Evolutionary conservation across 2,797 vertebrate genomes (phyloP), one percentile per base, ranked within the genome.

Genomic region (Protonibea diacanthus): DNA sequence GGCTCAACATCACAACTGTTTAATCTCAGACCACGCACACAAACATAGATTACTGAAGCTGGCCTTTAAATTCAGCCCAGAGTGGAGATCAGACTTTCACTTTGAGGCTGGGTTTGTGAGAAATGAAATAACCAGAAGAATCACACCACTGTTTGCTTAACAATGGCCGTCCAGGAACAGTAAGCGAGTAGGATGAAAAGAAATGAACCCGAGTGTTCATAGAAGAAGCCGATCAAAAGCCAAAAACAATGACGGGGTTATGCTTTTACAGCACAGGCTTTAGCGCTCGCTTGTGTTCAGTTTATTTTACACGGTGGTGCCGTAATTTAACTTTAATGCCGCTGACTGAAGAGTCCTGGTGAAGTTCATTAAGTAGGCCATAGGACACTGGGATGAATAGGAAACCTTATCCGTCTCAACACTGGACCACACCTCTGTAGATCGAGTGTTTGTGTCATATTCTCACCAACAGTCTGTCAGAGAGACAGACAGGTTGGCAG

Each of bases 361-460:
- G 38, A 42, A 18, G 83, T 68, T 77, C 17, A 80, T 80, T 74
- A 89, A 90, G 62, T 86, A 79, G 92, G 89, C 65, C 76, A 84
- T 33, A 81, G 78, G 85, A 91, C 80, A 25, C 55, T 6, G 29
- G 58, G 81, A 85, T 91, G 93, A 93, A 94, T 91, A 76, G 89
- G 94, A 92, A 95, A 94, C 90, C 45, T 29, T 70, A 95, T 82
- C 91, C 76, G 14, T 58, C 49, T 27, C 62, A 29, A 55, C 48
- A 42, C 52, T 27, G 74, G 87, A 87, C 94, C 92, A 91, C 94
- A 87, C 93, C 93, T 89, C 70, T 64, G 67, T 66, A 84, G 88
- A 92, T 92, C 90, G 71, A 86, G 81, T 89, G 12, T 86, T 85
- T 84, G 73, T 49, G 78, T 88, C 76, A 45, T 84, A 71, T 81